Base-by-base conservation (phyloP, 2,888 invertebrate species). In the Leuctra nigra region DNA sequence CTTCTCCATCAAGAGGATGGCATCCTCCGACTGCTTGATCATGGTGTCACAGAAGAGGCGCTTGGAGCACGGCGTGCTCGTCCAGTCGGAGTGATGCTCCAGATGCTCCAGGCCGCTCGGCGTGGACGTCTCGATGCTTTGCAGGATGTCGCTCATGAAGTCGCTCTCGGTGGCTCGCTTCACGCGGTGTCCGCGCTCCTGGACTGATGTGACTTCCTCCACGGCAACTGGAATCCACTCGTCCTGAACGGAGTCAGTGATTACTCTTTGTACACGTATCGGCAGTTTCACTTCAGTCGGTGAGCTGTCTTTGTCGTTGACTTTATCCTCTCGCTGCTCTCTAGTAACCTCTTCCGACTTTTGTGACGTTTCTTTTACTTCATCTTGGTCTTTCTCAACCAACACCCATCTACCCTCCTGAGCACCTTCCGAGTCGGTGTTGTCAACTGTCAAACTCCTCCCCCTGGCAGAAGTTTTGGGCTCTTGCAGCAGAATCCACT, bases 21-120 rank as follows among this genome's bases (percentile, higher is more conserved):
- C 83, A 67, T 88, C 87, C 1, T 81, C 77, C 53, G 81, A 75
- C 64, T 86, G 85, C 57, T 80, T 76, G 38, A 83, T 73, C 77
- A 89, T 82, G 41, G 84, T 83, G 66, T 85, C 83, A 70, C 89
- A 89, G 72, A 88, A 87, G 62, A 87, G 79, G 65, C 77, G 80
- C 68, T 88, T 87, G 2, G 88, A 85, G 68, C 89, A 89, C 54
- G 84, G 84, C 1, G 87, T 86, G 69, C 85, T 82, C 25, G 81
- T 77, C 88, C 87, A 88, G 65, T 86, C 80, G 1, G 69, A 70
- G 4, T 68, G 64, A 2, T 71, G 65, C 25, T 68, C 69, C 23
- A 68, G 67, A 23, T 67, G 64, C 24, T 71, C 71, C 35, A 50
- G 33, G 4, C 50, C 50, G 18, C 13, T 35, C 13, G 50, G 50